A percentile compares a stretch with the other conserved stretches of the same genome.
These are phyloP conservation scores for Heloderma charlesbogerti DNA, from an alignment of 2,113 vertebrate genomes.

Conservation along the genomic window DNA sequence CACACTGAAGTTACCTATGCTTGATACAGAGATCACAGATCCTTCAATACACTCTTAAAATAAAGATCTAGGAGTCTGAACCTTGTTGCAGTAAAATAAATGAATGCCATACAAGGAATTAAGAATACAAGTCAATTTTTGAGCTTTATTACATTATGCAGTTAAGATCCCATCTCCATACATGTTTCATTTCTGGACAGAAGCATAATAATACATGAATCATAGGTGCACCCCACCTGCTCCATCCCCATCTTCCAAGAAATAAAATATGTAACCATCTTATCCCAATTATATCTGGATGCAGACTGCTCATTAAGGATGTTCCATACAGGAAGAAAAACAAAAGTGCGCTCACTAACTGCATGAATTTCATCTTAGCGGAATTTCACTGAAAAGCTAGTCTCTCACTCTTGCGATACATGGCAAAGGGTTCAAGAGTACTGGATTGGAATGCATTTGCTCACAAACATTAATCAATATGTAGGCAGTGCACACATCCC, in stretches of 20 bases:
- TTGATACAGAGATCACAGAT: background rate
- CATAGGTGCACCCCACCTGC: slow-evolving; percentile 59
- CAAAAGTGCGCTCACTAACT: slow-evolving; percentile 49
- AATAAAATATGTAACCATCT: slow-evolving; percentile 74
- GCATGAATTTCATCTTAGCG: slow-evolving; percentile 52
- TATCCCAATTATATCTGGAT: slow-evolving; percentile 66
- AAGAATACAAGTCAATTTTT: slow-evolving; percentile 38
- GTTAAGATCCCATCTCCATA: slow-evolving; percentile 74
- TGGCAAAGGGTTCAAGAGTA: slow-evolving; percentile 56
- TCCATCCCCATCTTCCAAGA: slow-evolving; percentile 70
- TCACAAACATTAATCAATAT: slow-evolving; percentile 34
- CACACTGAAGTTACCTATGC: background rate
- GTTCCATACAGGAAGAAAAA: slow-evolving; percentile 64
- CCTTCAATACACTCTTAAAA: too few species aligned
- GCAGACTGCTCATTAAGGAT: slow-evolving; percentile 60
- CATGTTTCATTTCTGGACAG: slow-evolving; percentile 74
- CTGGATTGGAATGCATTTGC: slow-evolving; percentile 61
- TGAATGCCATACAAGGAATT: slow-evolving; percentile 29
- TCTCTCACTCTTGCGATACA: slow-evolving; percentile 51
- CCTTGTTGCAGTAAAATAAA: background rate
- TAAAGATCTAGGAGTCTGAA: background rate
- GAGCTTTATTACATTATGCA: slow-evolving; percentile 75
- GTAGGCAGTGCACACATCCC: slow-evolving; percentile 42
- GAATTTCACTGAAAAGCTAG: slow-evolving; percentile 52
- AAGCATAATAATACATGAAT: slow-evolving; percentile 77